A percentile compares a stretch with the other conserved stretches of the same genome.
Conservation (phyloP, 2,113 vertebrate species). For the Polypterus senegalus region DNA sequence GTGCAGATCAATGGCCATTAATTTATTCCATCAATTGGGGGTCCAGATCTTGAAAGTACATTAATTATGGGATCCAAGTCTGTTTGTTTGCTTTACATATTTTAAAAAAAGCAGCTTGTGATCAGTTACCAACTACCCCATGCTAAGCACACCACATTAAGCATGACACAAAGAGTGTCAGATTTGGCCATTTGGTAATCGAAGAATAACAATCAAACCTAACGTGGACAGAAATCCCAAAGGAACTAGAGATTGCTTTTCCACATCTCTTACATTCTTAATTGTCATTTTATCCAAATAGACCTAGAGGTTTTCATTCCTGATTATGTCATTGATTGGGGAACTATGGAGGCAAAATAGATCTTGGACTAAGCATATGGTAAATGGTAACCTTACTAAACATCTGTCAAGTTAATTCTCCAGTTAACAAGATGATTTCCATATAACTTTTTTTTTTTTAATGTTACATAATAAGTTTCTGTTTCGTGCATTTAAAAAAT, state of each 20-base stretch:
- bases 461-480: too few species aligned
- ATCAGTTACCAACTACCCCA: slow-evolving; percentile 5
- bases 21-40: slow-evolving; percentile 16
- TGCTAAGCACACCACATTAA: slow-evolving; percentile 11
- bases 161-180: slow-evolving; percentile 11
- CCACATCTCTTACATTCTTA: slow-evolving; percentile 24
- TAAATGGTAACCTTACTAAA: too few species aligned
- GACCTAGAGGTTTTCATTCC: too few species aligned
- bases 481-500: too few species aligned
- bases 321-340: too few species aligned
- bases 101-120: slow-evolving; percentile 6
- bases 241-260: slow-evolving; percentile 2
- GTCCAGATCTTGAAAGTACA: slow-evolving; percentile 17
- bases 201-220: slow-evolving; percentile 15
- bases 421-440: too few species aligned
- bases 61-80: slow-evolving; percentile 12
- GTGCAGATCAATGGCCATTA: slow-evolving; percentile 8
- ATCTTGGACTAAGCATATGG: too few species aligned
- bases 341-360: too few species aligned
- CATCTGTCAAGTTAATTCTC: too few species aligned
- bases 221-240: not conserved
- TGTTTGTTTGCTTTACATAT: slow-evolving; percentile 14
- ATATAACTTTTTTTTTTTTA: too few species aligned
- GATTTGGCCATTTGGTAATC: slow-evolving; percentile 27
- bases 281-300: slow-evolving; percentile 9